These are phyloP conservation scores for Magallana angulata DNA, from an alignment of 1,140 invertebrate species.

Conservation along the genomic window DNA sequence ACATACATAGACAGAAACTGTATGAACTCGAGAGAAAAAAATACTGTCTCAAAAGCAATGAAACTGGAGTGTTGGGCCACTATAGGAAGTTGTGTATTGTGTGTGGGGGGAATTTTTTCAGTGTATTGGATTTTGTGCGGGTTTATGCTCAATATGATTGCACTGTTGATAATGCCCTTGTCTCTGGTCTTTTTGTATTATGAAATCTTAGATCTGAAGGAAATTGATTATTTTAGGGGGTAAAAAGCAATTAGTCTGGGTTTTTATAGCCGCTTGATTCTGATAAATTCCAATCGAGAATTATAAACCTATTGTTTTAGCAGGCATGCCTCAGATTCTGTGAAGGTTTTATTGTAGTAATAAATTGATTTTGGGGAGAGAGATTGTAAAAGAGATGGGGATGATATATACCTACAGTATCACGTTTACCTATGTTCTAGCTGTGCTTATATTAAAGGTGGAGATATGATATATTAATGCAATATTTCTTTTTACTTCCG, in stretches of 20 bases:
- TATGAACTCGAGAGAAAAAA: neutral
- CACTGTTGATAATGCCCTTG: neutral
- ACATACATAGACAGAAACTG: neutral
- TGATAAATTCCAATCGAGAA: neutral
- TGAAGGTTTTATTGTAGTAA: neutral
- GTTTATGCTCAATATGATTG: neutral
- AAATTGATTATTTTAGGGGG: neutral
- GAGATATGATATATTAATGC: no score
- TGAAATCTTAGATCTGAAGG: neutral
- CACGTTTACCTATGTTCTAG: no score
- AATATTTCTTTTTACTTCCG: no score
- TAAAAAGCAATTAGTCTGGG: neutral
- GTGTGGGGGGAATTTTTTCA: neutral
- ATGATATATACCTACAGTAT: no score
- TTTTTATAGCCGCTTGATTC: neutral
- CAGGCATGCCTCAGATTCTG: neutral
- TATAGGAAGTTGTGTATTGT: neutral
- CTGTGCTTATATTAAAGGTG: no score
- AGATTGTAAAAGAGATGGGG: no score
- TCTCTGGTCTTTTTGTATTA: neutral
- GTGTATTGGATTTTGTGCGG: neutral
- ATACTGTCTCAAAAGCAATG: neutral
- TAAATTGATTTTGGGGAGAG: no score
- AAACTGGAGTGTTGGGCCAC: neutral
- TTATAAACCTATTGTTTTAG: neutral